These are phyloP conservation scores for Pachliopta kotzebuea DNA, from an alignment of 2,888 invertebrate species.

Conservation along the genomic window DNA sequence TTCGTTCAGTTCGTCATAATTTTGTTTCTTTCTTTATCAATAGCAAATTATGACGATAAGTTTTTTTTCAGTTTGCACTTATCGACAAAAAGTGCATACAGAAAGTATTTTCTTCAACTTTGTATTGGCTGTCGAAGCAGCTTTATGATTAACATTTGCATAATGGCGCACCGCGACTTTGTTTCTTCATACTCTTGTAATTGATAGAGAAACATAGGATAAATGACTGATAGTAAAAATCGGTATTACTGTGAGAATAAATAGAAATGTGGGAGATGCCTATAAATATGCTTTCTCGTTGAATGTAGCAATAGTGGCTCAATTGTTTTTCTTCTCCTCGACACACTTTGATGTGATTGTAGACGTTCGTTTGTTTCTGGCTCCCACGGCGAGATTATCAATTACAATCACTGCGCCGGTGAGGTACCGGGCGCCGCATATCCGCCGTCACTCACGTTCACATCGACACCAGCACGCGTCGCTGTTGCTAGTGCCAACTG, in stretches of 20 bases:
- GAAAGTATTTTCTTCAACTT: too few species aligned
- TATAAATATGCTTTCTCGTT: slow-evolving; percentile 25
- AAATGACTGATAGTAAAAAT: slow-evolving; percentile 13
- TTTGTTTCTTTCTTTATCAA: too few species aligned
- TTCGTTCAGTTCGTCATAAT: too few species aligned
- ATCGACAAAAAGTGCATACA: too few species aligned
- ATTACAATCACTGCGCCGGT: slow-evolving; percentile 28
- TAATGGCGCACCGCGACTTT: not conserved
- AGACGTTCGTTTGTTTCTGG: slow-evolving; percentile 34
- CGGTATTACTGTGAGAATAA: slow-evolving; percentile 18
- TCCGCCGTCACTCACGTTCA: slow-evolving; percentile 32
- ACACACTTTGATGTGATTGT: slow-evolving; percentile 26
- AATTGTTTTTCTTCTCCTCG: slow-evolving; percentile 35
- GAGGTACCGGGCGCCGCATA: slow-evolving; percentile 31
- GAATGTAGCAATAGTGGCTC: slow-evolving; percentile 26
- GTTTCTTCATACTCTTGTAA: not conserved
- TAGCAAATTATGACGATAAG: too few species aligned
- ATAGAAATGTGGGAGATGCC: slow-evolving; percentile 29
- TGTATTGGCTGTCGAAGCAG: not conserved
- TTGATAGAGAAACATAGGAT: slow-evolving; percentile 3
- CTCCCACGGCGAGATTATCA: slow-evolving; percentile 44
- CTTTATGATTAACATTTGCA: not conserved
- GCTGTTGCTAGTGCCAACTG: slow-evolving; percentile 20
- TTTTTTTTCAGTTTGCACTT: too few species aligned
- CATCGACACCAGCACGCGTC: slow-evolving; percentile 20